Base-by-base conservation (phyloP, 2,797 vertebrate genomes). In the Sebastes baramenuke region DNA sequence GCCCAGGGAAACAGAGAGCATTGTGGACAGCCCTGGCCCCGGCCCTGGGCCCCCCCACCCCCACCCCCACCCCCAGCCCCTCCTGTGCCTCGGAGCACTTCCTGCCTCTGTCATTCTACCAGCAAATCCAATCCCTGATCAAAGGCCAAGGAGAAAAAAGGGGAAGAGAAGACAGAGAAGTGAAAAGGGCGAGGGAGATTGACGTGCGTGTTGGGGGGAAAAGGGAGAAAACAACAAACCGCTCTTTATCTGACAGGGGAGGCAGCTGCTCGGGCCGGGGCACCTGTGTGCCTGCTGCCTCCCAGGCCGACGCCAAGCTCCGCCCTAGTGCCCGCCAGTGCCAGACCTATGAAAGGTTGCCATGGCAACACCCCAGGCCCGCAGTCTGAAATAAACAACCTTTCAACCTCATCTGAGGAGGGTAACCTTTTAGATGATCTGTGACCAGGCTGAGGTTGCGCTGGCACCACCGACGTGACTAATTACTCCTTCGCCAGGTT, bases 91-190 rank as follows among this genome's bases (percentile, higher is more conserved):
- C 79, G 1, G 46, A 92, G 93, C 92, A 93, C 92, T 94, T 94
- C 94, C 94, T 94, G 93, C 87, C 88, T 93, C 93, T 93, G 94
- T 91, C 94, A 94, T 90, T 91, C 91, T 88, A 90, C 86, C 89
- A 86, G 92, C 89, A 91, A 93, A 95, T 92, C 92, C 94, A 94
- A 93, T 93, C 91, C 93, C 86, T 93, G 93, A 95, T 94, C 94
- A 95, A 94, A 95, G 93, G 91, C 90, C 91, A 90, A 79, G 87
- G 78, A 93, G 88, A 87, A 92, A 91, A 91, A 90, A 86, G 64
- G 78, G 67, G 76, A 83, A 83, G 80, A 89, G 85, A 85, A 83
- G 92, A 90, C 89, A 79, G 85, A 89, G 87, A 84, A 93, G 86
- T 92, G 93, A 94, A 94, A 93, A 94, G 92, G 87, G 85, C 70